A percentile compares a stretch with the other conserved stretches of the same genome.
Evolutionary conservation across 2,888 invertebrate species (phyloP).

Genomic region (Synanthedon myopaeformis): DNA sequence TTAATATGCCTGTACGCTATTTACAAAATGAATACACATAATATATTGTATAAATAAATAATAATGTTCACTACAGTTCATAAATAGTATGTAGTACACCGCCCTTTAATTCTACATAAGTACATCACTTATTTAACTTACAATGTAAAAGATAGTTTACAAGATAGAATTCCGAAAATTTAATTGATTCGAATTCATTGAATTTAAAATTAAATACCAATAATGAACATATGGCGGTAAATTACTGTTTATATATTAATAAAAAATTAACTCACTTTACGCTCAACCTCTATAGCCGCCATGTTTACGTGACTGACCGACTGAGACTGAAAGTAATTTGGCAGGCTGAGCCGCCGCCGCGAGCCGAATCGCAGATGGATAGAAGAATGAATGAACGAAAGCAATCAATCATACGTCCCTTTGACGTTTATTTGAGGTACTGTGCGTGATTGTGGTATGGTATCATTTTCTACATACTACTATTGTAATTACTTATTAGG

Average conservation of each 20-base stretch:
- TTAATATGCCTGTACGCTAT: too few species aligned
- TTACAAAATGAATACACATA: not conserved
- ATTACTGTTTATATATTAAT: not conserved
- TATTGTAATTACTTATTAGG: too few species aligned
- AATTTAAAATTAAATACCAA: constrained; percentile 13
- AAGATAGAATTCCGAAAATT: not conserved
- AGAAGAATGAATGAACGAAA: too few species aligned
- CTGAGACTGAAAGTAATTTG: too few species aligned
- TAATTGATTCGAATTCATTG: not conserved
- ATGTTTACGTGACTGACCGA: constrained; percentile 64
- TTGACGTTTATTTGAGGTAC: too few species aligned
- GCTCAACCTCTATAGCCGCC: constrained; percentile 70
- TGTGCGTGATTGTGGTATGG: too few species aligned
- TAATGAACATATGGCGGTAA: constrained; percentile 7
- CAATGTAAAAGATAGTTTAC: not conserved
- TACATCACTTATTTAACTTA: not conserved
- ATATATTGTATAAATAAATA: not conserved
- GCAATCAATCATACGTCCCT: too few species aligned
- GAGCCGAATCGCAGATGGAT: too few species aligned
- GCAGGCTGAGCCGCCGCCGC: too few species aligned
- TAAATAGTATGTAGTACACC: constrained; percentile 2
- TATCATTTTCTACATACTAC: too few species aligned
- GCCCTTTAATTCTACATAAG: too few species aligned
- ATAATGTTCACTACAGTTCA: constrained; percentile 17
- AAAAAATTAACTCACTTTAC: constrained; percentile 43